phyloP scores from a whole-genome alignment of 2,113 vertebrate species.

The Motacilla alba region DNA sequence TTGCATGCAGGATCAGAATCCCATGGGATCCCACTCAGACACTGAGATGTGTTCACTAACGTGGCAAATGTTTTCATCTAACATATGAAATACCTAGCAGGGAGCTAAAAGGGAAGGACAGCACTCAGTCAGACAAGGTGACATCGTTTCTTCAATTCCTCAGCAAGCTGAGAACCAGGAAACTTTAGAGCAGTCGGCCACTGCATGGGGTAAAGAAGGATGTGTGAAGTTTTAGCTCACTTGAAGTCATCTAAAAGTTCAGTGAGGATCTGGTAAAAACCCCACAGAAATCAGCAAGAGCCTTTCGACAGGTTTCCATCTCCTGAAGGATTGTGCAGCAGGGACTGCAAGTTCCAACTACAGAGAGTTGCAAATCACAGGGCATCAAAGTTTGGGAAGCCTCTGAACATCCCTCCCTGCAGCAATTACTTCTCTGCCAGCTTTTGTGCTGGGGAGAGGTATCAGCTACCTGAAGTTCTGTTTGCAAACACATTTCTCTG shows the following conservation, averaged over 20 bases:
- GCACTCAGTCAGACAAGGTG: background rate
- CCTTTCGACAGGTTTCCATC: background rate
- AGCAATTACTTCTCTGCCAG: slow-evolving; percentile 17
- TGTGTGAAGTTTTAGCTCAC: slow-evolving; percentile 18
- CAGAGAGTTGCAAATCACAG: slow-evolving; percentile 50
- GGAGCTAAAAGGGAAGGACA: background rate
- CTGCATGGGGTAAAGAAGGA: background rate
- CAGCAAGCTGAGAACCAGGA: background rate
- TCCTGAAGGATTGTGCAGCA: background rate
- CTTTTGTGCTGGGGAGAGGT: background rate
- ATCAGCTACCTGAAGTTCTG: background rate
- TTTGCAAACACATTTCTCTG: slow-evolving; percentile 1
- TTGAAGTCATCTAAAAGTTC: slow-evolving; percentile 11
- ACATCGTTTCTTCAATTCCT: background rate
- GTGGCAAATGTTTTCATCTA: background rate
- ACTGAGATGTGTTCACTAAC: background rate
- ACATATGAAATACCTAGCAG: background rate
- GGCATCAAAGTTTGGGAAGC: slow-evolving; percentile 53
- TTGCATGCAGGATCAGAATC: background rate
- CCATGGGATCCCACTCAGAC: background rate
- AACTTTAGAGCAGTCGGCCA: background rate
- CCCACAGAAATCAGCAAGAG: slow-evolving; percentile 25
- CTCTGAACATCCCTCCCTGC: slow-evolving; percentile 47
- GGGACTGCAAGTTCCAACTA: slow-evolving; percentile 30
- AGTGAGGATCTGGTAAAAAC: slow-evolving; percentile 1